Evolutionary conservation across 2,113 vertebrate genomes (phyloP).

Genomic region (Seriola rivoliana): DNA sequence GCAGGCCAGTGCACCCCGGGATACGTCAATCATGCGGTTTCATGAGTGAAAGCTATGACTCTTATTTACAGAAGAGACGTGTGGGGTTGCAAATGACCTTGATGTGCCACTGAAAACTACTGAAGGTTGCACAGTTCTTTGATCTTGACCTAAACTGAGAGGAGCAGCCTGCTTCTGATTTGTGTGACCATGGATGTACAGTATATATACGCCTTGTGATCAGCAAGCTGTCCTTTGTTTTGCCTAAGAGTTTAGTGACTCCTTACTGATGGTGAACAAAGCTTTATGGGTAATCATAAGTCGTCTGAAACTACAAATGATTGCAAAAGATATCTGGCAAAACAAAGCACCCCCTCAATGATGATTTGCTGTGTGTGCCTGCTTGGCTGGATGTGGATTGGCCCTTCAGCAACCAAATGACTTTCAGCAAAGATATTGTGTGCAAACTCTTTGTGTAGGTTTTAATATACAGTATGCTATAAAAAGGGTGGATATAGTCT

Average conservation of each 20-base stretch:
- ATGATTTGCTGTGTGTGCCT: constrained; percentile 45
- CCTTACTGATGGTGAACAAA: constrained; percentile 10
- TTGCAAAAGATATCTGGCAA: constrained; percentile 31
- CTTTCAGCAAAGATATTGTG: constrained; percentile 30
- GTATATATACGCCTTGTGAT: background rate
- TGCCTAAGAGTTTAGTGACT: constrained; percentile 3
- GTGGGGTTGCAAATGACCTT: constrained; percentile 73
- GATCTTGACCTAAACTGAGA: constrained; percentile 21
- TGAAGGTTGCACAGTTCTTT: constrained; percentile 60
- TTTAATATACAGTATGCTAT: constrained; percentile 3
- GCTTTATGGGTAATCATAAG: constrained; percentile 14
- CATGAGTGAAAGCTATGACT: constrained; percentile 62
- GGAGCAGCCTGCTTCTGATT: background rate
- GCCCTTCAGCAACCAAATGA: constrained; percentile 42
- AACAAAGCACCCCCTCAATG: constrained; percentile 25
- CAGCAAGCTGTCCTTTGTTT: background rate
- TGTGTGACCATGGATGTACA: background rate
- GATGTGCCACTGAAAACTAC: constrained; percentile 63
- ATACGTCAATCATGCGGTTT: constrained; percentile 75
- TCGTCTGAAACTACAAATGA: constrained; percentile 29
- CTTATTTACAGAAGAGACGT: constrained; percentile 61
- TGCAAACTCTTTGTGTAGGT: constrained; percentile 30
- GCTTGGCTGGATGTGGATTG: constrained; percentile 45
- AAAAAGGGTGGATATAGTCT: constrained; percentile 5
- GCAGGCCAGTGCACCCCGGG: constrained; percentile 60